Conservation (phyloP, 2,888 invertebrate genomes). For the Mantis religiosa region DNA sequence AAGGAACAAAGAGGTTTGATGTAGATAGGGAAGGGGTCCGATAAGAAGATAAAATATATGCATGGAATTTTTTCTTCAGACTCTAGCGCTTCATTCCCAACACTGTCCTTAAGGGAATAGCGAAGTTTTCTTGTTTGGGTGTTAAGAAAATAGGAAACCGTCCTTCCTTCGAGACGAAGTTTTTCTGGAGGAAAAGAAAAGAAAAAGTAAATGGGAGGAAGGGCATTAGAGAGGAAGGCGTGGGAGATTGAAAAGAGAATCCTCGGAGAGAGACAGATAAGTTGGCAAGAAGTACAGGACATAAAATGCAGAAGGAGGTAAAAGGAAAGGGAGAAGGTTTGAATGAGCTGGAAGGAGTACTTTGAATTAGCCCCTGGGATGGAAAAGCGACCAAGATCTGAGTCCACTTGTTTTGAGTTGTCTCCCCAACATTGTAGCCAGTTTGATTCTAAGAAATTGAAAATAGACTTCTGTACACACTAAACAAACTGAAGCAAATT, state of each 20-base stretch:
- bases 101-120: not conserved
- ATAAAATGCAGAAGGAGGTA: not conserved
- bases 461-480: not conserved
- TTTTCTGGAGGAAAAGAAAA: not conserved
- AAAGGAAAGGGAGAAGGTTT: not conserved
- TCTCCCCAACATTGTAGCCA: no score
- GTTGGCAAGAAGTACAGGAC: not conserved
- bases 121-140: not conserved
- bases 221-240: not conserved
- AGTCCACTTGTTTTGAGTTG: not conserved
- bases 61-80: not conserved
- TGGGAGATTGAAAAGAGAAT: not conserved
- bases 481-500: no score
- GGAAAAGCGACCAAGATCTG: not conserved
- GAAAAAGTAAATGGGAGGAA: not conserved
- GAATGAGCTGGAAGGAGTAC: not conserved
- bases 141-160: not conserved
- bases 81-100: not conserved
- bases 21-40: not conserved
- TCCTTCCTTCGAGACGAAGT: not conserved
- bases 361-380: conserved; percentile 2
- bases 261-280: not conserved
- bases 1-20: not conserved
- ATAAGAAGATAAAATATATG: not conserved
- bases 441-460: not conserved